These are phyloP conservation scores for Campoletis raptor DNA, from an alignment of 2,888 invertebrate species.

Conservation along the genomic window DNA sequence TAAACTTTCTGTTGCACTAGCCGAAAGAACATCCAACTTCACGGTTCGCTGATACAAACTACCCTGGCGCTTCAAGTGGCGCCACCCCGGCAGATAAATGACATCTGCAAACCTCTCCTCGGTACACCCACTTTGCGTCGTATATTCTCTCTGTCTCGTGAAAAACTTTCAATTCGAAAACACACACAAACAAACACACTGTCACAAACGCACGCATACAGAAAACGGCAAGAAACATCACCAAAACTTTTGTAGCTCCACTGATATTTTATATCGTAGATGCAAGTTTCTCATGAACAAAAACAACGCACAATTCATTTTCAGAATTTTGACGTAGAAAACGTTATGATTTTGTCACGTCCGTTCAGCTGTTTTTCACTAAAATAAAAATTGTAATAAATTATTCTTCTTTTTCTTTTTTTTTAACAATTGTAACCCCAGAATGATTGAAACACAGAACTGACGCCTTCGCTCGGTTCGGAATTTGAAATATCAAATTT, in stretches of 20 bases:
- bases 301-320: neutral
- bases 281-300: neutral
- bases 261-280: constrained; percentile 7
- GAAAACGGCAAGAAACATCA: neutral
- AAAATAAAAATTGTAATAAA: neutral
- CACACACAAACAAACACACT: constrained; percentile 23
- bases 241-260: constrained; percentile 13
- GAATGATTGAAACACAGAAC: neutral
- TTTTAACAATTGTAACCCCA: neutral
- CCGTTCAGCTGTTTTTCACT: neutral
- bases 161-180: constrained; percentile 64
- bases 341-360: neutral
- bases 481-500: neutral
- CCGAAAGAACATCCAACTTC: constrained; percentile 69
- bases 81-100: constrained; percentile 66
- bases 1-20: constrained; percentile 60
- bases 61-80: constrained; percentile 64
- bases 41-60: constrained; percentile 69
- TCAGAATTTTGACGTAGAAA: neutral
- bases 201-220: neutral
- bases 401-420: too few species aligned
- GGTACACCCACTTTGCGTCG: neutral
- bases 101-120: constrained; percentile 67
- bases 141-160: constrained; percentile 39
- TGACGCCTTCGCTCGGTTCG: neutral